These are phyloP conservation scores for Hololepta plana DNA, from an alignment of 2,888 invertebrate genomes.

Conservation along the genomic window DNA sequence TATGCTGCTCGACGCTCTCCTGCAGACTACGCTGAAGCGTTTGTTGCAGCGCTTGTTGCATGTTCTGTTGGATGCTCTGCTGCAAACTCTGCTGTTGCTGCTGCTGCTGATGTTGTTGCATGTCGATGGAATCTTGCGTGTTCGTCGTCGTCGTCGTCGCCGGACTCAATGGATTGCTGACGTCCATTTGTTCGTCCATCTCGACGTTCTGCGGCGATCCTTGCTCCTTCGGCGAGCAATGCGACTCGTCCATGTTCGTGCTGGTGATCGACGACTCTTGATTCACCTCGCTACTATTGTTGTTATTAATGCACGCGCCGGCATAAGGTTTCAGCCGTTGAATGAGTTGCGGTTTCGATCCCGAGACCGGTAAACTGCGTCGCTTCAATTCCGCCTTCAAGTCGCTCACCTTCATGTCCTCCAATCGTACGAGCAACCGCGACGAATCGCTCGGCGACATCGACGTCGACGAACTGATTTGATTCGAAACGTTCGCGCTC, in stretches of 20 bases:
- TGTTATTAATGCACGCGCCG: conserved; percentile 13
- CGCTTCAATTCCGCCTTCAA: conserved; percentile 87
- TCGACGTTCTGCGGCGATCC: conserved; percentile 20
- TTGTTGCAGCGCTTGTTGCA: conserved; percentile 2
- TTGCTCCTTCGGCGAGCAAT: conserved; percentile 28
- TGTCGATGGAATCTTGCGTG: no score
- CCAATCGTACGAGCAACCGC: conserved; percentile 49
- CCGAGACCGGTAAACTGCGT: conserved; percentile 86
- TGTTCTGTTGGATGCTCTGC: conserved; percentile 2
- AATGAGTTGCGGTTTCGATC: conserved; percentile 87
- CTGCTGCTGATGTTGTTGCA: conserved; percentile 9
- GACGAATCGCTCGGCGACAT: conserved; percentile 14
- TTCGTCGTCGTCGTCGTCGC: conserved; percentile 14
- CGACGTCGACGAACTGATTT: conserved; percentile 7
- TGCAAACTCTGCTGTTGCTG: no score
- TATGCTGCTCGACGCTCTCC: no score
- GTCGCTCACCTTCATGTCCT: conserved; percentile 93
- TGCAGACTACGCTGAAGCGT: no score
- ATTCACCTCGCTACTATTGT: conserved; percentile 8
- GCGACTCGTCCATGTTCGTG: no score
- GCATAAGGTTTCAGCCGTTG: conserved; percentile 70
- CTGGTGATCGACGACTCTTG: conserved; percentile 18
- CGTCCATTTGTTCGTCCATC: conserved; percentile 23
- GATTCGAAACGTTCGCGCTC: conserved; percentile 11
- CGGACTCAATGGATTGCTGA: conserved; percentile 30